phyloP scores from a whole-genome alignment of 2,888 invertebrate species.

The Acanthosepion esculentum region DNA sequence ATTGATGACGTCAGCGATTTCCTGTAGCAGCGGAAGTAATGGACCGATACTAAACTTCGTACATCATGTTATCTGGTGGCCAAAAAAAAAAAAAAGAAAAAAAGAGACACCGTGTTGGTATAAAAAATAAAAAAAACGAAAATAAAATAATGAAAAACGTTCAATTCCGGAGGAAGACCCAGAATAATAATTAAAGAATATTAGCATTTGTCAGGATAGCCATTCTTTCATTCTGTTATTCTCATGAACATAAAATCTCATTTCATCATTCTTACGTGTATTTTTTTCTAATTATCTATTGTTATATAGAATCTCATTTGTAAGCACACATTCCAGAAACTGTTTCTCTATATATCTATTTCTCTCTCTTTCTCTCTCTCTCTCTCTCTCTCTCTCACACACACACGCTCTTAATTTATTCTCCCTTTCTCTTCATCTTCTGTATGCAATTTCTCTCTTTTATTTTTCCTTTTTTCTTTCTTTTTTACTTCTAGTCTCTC shows the following conservation, averaged over 20 bases:
- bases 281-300: too few relatives aligned
- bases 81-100: background rate
- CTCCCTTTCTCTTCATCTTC: too few relatives aligned
- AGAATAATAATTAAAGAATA: slow-evolving; percentile 18
- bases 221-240: background rate
- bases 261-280: background rate
- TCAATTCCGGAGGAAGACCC: background rate
- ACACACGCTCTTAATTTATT: too few relatives aligned
- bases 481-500: too few relatives aligned
- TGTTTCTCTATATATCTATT: too few relatives aligned
- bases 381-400: too few relatives aligned
- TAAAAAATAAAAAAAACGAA: background rate
- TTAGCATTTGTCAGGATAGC: background rate
- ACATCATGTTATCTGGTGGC: background rate
- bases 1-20: slow-evolving; percentile 22
- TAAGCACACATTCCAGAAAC: too few relatives aligned
- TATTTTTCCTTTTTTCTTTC: too few relatives aligned
- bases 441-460: too few relatives aligned
- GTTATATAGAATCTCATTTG: too few relatives aligned
- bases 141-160: background rate
- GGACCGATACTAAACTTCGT: background rate
- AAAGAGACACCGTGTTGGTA: background rate
- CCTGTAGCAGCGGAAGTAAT: background rate
- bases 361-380: too few relatives aligned
- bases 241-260: background rate